Base-by-base conservation (phyloP, 2,113 vertebrate species). In the Pteronura brasiliensis region DNA sequence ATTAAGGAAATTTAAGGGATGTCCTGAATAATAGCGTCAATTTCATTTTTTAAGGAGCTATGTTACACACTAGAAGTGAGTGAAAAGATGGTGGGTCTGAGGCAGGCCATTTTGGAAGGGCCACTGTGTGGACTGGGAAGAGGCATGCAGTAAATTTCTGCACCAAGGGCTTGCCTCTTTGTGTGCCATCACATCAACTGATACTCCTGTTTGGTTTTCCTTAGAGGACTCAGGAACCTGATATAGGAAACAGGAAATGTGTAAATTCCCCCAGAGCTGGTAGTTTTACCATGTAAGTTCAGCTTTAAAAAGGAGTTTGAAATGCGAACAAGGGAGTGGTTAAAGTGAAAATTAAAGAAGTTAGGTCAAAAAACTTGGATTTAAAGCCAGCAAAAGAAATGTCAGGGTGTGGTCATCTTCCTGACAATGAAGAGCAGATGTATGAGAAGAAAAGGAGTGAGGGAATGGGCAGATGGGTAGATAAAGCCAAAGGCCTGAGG, bases 221-320 rank as follows among this genome's bases (percentile, higher is more conserved):
- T 49, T 88, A 61, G n/a, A 76, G n/a, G n/a, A 69, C 12, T 84
- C 25, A 61, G n/a, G 72, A 95, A 67, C 17, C 36, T n/a, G 42
- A 39, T 36, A 23, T 27, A 88, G 77, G 36, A 90, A 79, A 91
- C 39, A 52, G 69, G 47, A 95, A 67, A 63, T 25, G 25, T 36
- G 76, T 72, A n/a, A 76, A 25, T 90, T 95, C 36, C 20, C 2
- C 10, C 47, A 92, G 47, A 83, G 21, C 59, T 91, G 55, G 42
- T 79, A 39, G 27, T 92, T 96, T 90, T 84, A 8, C 36, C 71
- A 7, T 90, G 96, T 9, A 80, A 29, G 42, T 92, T 86, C 23
- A 85, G 21, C 42, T 91, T 88, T 34, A 77, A n/a, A 83, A 83
- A 85, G 39, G 74, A 95, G 34, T 90, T 92, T 93, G 59, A 76